Evolutionary conservation across 92 coral and sea anemone genomes (phyloP).

Genomic region (Porites evermanni): DNA sequence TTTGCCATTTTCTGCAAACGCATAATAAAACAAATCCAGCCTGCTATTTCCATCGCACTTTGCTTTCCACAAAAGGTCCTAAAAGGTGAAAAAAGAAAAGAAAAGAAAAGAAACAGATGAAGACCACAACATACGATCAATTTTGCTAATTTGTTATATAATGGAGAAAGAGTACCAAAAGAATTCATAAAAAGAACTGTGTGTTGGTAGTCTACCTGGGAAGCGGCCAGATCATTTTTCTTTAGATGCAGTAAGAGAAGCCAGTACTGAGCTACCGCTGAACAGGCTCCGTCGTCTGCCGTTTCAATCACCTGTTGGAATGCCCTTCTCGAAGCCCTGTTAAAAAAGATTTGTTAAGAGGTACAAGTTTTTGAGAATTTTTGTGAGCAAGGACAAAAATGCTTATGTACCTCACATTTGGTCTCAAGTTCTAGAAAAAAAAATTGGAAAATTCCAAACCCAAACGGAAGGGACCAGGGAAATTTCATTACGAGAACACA

Average conservation of each 20-base stretch:
- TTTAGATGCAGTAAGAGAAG: slow-evolving; percentile 43
- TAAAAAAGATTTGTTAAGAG: too few relatives aligned
- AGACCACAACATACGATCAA: too few relatives aligned
- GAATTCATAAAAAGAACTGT: neutral
- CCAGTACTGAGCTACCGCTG: slow-evolving; percentile 78
- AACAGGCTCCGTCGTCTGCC: slow-evolving; percentile 4
- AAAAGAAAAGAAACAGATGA: neutral
- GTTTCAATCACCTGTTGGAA: slow-evolving; percentile 63
- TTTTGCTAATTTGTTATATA: too few relatives aligned
- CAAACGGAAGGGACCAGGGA: too few relatives aligned
- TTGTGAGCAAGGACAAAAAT: too few relatives aligned
- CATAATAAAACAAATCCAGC: slow-evolving; percentile 64
- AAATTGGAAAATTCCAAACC: too few relatives aligned
- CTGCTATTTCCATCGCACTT: slow-evolving; percentile 44
- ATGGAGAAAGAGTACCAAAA: neutral
- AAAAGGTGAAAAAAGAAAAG: neutral
- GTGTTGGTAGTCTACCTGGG: neutral
- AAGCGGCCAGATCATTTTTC: slow-evolving; percentile 43
- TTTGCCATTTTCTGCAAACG: slow-evolving; percentile 45
- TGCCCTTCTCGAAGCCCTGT: slow-evolving; percentile 68
- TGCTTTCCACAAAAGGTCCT: slow-evolving; percentile 47
- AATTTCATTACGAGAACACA: too few relatives aligned
- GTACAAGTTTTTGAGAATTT: too few relatives aligned
- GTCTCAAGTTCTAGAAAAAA: too few relatives aligned
- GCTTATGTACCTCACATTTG: too few relatives aligned